Percentiles rank a stretch among this genome's conserved stretches.
Conservation (phyloP, 2,888 invertebrate genomes). For the Coenonympha glycerion region DNA sequence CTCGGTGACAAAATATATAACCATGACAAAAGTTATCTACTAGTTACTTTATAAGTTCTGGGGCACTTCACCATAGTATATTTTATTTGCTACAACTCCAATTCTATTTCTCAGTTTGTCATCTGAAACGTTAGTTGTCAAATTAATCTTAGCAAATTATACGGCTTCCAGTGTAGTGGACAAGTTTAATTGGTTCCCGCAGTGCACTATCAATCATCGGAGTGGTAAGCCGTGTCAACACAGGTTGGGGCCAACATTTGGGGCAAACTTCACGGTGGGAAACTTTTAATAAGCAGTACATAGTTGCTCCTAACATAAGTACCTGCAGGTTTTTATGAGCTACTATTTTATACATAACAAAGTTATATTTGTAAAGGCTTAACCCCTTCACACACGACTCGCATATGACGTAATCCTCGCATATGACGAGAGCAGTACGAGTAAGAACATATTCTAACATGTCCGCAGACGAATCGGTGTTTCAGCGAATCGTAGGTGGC, state of each 20-base stretch:
- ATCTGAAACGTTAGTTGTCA: conserved; percentile 28
- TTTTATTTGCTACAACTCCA: conserved; percentile 8
- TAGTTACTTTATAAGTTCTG: no score
- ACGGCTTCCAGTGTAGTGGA: conserved; percentile 56
- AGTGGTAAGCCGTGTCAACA: conserved; percentile 34
- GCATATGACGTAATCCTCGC: no score
- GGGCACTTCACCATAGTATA: no score
- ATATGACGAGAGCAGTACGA: no score
- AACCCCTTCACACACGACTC: no score
- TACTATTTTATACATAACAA: no score
- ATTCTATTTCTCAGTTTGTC: conserved; percentile 29
- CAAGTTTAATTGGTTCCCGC: conserved; percentile 69
- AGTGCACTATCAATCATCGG: conserved; percentile 59
- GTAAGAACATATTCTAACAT: no score
- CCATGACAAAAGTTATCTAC: no score
- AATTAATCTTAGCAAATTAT: conserved; percentile 54
- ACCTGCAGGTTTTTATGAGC: background rate
- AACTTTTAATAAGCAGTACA: background rate
- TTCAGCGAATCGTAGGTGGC: no score
- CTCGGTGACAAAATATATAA: no score
- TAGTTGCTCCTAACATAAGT: background rate
- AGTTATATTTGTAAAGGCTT: no score
- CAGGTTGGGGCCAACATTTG: conserved; percentile 7
- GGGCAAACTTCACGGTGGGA: conserved; percentile 1
- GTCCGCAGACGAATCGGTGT: no score